A percentile compares a stretch with the other conserved stretches of the same genome.
These are phyloP conservation scores for Siniperca obscura DNA, from an alignment of 2,797 vertebrate species.

Conservation along the genomic window DNA sequence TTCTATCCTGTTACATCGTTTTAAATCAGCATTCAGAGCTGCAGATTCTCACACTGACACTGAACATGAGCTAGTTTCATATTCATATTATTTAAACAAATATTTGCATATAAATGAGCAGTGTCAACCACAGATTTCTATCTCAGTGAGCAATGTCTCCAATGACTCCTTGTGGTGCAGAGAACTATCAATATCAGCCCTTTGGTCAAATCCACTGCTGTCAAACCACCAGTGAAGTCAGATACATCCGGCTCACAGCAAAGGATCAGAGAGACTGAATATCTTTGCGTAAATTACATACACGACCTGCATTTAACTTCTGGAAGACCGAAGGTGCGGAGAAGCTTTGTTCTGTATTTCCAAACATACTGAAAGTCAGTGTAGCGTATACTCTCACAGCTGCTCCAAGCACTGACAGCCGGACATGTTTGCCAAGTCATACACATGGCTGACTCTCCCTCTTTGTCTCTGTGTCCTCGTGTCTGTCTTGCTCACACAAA, in stretches of 20 bases:
- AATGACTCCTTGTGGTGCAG: slow-evolving; percentile 45
- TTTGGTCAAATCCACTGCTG: slow-evolving; percentile 30
- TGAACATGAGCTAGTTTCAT: slow-evolving; percentile 3
- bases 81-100: slow-evolving; percentile 29
- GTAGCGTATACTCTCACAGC: slow-evolving; percentile 70
- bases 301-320: slow-evolving; percentile 43
- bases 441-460: slow-evolving; percentile 70
- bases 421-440: slow-evolving; percentile 66
- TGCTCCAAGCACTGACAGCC: slow-evolving; percentile 68
- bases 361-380: slow-evolving; percentile 62
- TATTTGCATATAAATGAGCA: slow-evolving; percentile 53
- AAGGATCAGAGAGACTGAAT: slow-evolving; percentile 27
- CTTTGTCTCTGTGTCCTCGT: slow-evolving; percentile 66
- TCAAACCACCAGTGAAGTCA: slow-evolving; percentile 27
- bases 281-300: slow-evolving; percentile 34
- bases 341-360: slow-evolving; percentile 52
- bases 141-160: slow-evolving; percentile 43
- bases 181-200: slow-evolving; percentile 50
- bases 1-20: slow-evolving; percentile 11
- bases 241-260: slow-evolving; percentile 28
- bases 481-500: slow-evolving; percentile 45
- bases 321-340: slow-evolving; percentile 50
- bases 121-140: slow-evolving; percentile 5
- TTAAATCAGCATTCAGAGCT: slow-evolving; percentile 18
- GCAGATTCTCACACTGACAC: slow-evolving; percentile 24